phyloP scores from a whole-genome alignment of 1,140 invertebrate genomes.

The Drosophila malerkotliana region DNA sequence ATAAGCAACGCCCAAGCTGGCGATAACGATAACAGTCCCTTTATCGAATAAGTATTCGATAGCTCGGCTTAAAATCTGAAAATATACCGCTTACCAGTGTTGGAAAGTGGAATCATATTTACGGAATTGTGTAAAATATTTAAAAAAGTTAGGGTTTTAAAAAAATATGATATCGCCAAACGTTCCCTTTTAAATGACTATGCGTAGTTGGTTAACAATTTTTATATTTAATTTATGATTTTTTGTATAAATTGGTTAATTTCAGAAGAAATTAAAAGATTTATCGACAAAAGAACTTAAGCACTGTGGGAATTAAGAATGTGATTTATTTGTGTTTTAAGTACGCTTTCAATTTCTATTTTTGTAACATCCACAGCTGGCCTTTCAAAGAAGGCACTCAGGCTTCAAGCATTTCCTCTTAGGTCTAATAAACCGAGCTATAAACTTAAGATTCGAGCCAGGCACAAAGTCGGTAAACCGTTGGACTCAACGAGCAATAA shows the following conservation, averaged over 20 bases:
- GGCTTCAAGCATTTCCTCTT: constrained; percentile 52
- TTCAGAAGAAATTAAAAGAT: neutral
- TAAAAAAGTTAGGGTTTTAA: neutral
- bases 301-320: neutral
- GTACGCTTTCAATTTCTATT: constrained; percentile 18
- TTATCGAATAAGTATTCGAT: constrained; percentile 3
- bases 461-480: constrained; percentile 31
- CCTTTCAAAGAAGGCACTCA: neutral
- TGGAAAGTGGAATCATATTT: neutral
- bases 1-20: constrained; percentile 60
- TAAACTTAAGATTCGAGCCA: constrained; percentile 54
- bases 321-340: neutral
- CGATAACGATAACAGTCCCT: constrained; percentile 19
- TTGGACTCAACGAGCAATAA: constrained; percentile 57
- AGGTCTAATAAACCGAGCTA: constrained; percentile 41
- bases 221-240: neutral
- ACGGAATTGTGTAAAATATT: neutral
- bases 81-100: constrained; percentile 3
- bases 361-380: constrained; percentile 4
- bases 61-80: neutral
- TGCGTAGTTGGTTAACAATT: neutral
- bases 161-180: neutral
- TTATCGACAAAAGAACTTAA: neutral
- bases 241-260: neutral
- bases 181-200: too few relatives aligned